Evolutionary conservation across 2,888 invertebrate species (phyloP).

Genomic region (Cerastis leucographa): DNA sequence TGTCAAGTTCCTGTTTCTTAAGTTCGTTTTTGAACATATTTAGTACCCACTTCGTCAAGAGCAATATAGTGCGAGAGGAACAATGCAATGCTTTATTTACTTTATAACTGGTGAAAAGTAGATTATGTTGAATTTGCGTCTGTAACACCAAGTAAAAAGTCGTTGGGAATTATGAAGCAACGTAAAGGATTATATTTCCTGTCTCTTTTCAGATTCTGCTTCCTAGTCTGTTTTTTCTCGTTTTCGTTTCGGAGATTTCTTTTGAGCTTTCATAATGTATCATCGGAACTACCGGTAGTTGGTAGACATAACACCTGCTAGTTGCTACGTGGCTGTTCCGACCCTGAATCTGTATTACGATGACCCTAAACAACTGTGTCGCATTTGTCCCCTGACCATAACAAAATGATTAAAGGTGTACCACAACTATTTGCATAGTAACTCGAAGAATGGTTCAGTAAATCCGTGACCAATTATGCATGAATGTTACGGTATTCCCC

Average conservation of each 20-base stretch:
- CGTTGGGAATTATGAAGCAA: neutral
- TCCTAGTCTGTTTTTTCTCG: neutral
- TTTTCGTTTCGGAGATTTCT: neutral
- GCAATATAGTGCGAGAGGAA: neutral
- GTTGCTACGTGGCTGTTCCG: too few species aligned
- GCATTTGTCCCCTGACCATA: neutral
- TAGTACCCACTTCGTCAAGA: neutral
- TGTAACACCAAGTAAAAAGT: neutral
- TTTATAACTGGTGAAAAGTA: neutral
- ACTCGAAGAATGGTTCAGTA: constrained; percentile 13
- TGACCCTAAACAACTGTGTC: neutral
- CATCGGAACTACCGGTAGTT: neutral
- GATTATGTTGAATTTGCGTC: too few species aligned
- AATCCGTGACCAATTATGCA: constrained; percentile 26
- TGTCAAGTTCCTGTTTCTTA: neutral
- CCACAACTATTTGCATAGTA: neutral
- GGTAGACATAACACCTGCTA: neutral
- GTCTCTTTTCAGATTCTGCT: neutral
- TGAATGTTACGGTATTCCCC: constrained; percentile 37
- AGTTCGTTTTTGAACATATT: neutral
- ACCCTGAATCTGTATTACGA: neutral
- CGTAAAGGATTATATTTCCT: neutral
- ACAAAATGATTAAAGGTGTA: neutral
- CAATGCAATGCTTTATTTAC: neutral
- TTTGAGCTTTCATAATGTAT: neutral